Conservation (phyloP, 2,797 vertebrate species). For the Eutrigla gurnardus region DNA sequence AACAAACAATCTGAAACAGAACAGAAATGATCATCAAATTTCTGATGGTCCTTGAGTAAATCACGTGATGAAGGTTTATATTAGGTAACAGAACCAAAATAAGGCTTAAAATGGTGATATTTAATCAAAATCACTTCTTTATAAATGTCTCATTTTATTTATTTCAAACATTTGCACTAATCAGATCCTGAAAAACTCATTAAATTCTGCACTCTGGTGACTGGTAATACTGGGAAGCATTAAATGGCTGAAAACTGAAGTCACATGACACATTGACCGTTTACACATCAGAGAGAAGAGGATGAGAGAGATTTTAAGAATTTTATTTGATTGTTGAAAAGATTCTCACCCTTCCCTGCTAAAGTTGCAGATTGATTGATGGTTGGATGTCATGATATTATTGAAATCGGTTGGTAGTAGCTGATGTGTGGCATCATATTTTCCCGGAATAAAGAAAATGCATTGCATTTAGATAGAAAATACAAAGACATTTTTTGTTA, state of each 20-base stretch:
- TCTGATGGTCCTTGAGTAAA: not conserved
- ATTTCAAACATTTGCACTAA: not conserved
- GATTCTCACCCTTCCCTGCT: too few relatives aligned
- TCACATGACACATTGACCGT: not conserved
- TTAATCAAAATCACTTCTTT: not conserved
- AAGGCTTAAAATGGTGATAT: not conserved
- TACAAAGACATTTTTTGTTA: too few relatives aligned
- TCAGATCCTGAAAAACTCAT: not conserved
- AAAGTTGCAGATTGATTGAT: too few relatives aligned
- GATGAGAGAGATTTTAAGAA: too few relatives aligned
- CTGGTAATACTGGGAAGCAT: not conserved
- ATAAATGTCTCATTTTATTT: not conserved
- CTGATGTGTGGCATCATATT: too few relatives aligned
- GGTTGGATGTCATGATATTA: too few relatives aligned
- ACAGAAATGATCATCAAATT: not conserved
- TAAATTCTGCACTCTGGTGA: not conserved
- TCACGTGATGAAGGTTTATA: not conserved
- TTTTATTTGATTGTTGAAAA: too few relatives aligned
- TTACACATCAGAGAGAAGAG: too few relatives aligned
- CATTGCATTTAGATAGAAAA: too few relatives aligned
- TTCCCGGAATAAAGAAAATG: too few relatives aligned
- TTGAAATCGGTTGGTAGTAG: too few relatives aligned
- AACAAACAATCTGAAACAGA: not conserved
- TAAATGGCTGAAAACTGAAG: not conserved
- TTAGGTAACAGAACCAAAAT: too few relatives aligned